Evolutionary conservation across 2,888 invertebrate genomes (phyloP).

Genomic region (Sylvicola fuscatus): DNA sequence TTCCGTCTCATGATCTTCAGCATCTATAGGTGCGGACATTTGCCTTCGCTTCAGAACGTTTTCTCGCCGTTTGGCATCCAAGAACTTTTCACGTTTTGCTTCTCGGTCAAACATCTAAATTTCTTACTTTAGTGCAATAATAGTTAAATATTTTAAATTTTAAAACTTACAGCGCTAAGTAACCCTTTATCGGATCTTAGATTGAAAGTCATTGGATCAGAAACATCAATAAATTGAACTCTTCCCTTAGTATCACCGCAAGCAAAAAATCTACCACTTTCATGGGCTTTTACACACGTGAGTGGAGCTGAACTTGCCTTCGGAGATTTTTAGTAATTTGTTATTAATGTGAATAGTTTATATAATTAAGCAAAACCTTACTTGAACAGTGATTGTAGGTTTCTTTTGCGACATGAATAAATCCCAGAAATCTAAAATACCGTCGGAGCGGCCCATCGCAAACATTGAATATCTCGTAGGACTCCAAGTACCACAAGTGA

Average conservation of each 20-base stretch:
- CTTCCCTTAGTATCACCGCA: conserved; percentile 42
- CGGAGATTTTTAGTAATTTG: conserved; percentile 8
- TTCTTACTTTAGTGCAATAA: not conserved
- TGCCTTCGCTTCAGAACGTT: conserved; percentile 27
- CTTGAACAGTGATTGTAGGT: conserved; percentile 35
- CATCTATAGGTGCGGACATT: too few relatives aligned
- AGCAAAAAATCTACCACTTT: conserved; percentile 22
- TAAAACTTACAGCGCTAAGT: conserved; percentile 33
- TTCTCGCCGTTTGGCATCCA: conserved; percentile 69
- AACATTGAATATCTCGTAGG: conserved; percentile 40
- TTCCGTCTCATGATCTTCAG: too few relatives aligned
- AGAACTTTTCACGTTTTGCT: conserved; percentile 64
- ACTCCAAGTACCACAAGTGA: conserved; percentile 73
- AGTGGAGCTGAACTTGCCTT: conserved; percentile 29
- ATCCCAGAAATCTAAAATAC: conserved; percentile 71
- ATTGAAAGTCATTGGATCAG: conserved; percentile 40
- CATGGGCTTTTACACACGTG: conserved; percentile 39
- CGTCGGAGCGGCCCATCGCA: conserved; percentile 43
- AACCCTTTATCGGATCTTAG: conserved; percentile 45
- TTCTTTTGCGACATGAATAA: conserved; percentile 48
- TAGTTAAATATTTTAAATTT: not conserved
- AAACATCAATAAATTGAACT: conserved; percentile 42
- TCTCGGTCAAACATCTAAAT: conserved; percentile 61
- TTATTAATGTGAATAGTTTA: not conserved
- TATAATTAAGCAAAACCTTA: too few relatives aligned